A percentile compares a stretch with the other conserved stretches of the same genome.
Evolutionary conservation across 2,113 vertebrate species (phyloP).

Genomic region (Phyllostomus hastatus): DNA sequence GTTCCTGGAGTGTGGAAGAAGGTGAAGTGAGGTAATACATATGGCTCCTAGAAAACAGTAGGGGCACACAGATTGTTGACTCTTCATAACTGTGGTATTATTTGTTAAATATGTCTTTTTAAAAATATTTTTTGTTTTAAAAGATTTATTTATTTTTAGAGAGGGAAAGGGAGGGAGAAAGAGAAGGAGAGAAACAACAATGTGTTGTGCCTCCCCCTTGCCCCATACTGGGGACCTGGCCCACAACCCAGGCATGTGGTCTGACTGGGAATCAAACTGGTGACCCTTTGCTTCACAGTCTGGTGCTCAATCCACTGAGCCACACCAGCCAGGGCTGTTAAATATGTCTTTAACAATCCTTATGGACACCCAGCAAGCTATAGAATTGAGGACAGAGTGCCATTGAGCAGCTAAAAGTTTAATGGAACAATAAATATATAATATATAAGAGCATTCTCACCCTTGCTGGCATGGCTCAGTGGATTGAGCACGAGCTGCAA

Average conservation of each 20-base stretch:
- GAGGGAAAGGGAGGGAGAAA: too few species aligned
- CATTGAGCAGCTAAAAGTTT: background rate
- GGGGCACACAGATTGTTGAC: background rate
- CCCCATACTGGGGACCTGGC: too few species aligned
- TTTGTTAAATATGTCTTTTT: background rate
- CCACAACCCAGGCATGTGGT: too few species aligned
- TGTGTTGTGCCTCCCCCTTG: too few species aligned
- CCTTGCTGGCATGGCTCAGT: too few species aligned
- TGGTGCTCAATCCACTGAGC: too few species aligned
- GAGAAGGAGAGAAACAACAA: too few species aligned
- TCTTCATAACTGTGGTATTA: background rate
- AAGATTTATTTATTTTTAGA: too few species aligned
- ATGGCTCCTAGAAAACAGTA: background rate
- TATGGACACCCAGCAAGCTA: background rate
- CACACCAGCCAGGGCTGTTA: background rate
- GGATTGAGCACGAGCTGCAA: too few species aligned
- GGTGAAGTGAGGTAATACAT: background rate
- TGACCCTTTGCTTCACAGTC: too few species aligned
- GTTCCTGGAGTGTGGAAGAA: background rate
- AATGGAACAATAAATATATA: background rate
- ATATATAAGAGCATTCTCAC: background rate
- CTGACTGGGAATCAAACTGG: too few species aligned
- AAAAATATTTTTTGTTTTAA: too few species aligned
- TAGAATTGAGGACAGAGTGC: background rate
- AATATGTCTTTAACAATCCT: background rate